These are phyloP conservation scores for Conops quadrifasciatus DNA, from an alignment of 2,888 invertebrate species.

Conservation along the genomic window DNA sequence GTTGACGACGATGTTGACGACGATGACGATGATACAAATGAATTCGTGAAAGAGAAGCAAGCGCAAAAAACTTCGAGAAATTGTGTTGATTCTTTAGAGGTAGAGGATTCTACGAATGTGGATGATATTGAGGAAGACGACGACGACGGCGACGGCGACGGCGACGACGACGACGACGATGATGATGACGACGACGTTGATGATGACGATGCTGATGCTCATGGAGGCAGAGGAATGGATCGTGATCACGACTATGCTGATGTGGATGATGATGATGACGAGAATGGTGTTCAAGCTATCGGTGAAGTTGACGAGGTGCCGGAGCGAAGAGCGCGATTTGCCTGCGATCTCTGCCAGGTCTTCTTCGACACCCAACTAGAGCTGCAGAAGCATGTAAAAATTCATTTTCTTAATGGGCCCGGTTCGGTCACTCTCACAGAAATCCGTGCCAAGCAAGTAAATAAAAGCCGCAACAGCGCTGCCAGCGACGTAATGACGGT, in stretches of 20 bases:
- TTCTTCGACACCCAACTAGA: constrained; percentile 62
- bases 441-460: constrained; percentile 48
- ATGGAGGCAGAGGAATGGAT: not conserved
- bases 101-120: constrained; percentile 17
- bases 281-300: constrained; percentile 33
- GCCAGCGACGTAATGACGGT: constrained; percentile 45
- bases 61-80: constrained; percentile 39
- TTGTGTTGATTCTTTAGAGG: constrained; percentile 41
- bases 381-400: constrained; percentile 63
- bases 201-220: not conserved
- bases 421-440: constrained; percentile 55
- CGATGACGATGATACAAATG: constrained; percentile 43
- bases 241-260: constrained; percentile 7
- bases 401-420: constrained; percentile 64
- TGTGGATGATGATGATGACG: constrained; percentile 11
- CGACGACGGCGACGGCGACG: constrained; percentile 19
- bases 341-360: constrained; percentile 65
- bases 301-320: constrained; percentile 36
- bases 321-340: constrained; percentile 52
- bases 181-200: constrained; percentile 19
- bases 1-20: constrained; percentile 41
- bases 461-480: constrained; percentile 46
- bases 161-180: constrained; percentile 20
- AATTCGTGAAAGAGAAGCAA: constrained; percentile 46
- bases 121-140: constrained; percentile 14